phyloP scores from a whole-genome alignment of 37 sponge, comb jelly and placozoan species.

The Petrosia ficiformis region DNA sequence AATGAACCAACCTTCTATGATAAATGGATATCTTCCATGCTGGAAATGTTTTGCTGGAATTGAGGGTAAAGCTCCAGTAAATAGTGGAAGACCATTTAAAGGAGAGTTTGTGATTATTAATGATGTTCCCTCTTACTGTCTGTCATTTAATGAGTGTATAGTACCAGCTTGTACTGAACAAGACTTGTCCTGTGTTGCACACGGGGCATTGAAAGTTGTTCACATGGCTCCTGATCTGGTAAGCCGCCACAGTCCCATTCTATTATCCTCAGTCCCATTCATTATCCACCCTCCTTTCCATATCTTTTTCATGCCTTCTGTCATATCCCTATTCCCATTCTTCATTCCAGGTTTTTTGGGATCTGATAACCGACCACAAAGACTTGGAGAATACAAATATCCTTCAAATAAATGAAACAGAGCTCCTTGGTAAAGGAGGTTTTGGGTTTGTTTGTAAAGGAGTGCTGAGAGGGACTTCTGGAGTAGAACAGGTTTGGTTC shows the following conservation, averaged over 20 bases:
- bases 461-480: constrained; percentile 12
- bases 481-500: background rate
- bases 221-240: constrained; percentile 72
- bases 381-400: constrained; percentile 2
- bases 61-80: no score
- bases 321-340: background rate
- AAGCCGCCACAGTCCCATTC: background rate
- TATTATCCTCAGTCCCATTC: no score
- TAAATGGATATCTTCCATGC: constrained; percentile 51
- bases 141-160: constrained; percentile 29
- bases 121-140: constrained; percentile 32
- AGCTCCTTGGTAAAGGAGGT: constrained; percentile 67
- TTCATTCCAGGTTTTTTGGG: constrained; percentile 7
- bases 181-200: constrained; percentile 42
- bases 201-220: constrained; percentile 30
- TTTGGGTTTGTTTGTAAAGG: constrained; percentile 75
- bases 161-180: constrained; percentile 18
- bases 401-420: constrained; percentile 17
- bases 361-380: background rate
- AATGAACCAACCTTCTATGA: background rate
- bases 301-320: no score
- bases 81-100: background rate
- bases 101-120: constrained; percentile 3
- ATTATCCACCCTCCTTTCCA: background rate
- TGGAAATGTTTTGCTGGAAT: constrained; percentile 69